phyloP scores from a whole-genome alignment of 1,140 invertebrate genomes.

The Leptopilina boulardi region DNA sequence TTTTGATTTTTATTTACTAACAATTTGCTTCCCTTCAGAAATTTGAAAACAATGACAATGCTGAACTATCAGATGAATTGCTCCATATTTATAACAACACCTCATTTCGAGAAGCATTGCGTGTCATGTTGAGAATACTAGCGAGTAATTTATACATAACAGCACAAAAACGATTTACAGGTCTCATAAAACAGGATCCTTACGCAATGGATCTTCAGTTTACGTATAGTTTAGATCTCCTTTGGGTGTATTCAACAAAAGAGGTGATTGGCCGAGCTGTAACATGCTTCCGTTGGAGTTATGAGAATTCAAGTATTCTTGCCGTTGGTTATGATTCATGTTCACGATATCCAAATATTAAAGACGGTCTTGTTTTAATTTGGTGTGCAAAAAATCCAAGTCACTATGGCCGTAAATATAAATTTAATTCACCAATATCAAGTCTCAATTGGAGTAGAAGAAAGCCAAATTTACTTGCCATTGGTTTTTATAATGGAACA shows the following conservation, averaged over 20 bases:
- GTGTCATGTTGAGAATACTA: conserved; percentile 82
- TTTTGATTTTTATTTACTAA: no score
- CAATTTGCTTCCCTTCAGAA: no score
- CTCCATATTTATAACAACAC: conserved; percentile 66
- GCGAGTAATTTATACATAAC: conserved; percentile 80
- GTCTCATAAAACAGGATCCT: conserved; percentile 78
- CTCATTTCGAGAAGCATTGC: conserved; percentile 79
- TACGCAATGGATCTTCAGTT: conserved; percentile 79
- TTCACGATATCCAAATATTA: conserved; percentile 68
- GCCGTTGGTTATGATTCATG: conserved; percentile 82
- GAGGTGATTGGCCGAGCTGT: conserved; percentile 75
- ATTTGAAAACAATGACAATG: not conserved
- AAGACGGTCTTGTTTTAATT: conserved; percentile 83
- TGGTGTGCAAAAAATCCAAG: conserved; percentile 93
- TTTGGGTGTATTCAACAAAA: conserved; percentile 80
- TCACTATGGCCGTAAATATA: conserved; percentile 85
- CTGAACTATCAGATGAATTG: conserved; percentile 61
- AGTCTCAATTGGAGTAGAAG: conserved; percentile 83
- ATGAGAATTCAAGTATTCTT: conserved; percentile 79
- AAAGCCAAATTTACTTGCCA: conserved; percentile 84
- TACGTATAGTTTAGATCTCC: conserved; percentile 78
- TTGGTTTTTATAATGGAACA: conserved; percentile 87
- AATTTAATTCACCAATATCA: conserved; percentile 83
- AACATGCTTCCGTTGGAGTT: conserved; percentile 80
- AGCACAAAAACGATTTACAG: conserved; percentile 82